phyloP scores from a whole-genome alignment of 1,140 invertebrate genomes.

The Bradysia coprophila region DNA sequence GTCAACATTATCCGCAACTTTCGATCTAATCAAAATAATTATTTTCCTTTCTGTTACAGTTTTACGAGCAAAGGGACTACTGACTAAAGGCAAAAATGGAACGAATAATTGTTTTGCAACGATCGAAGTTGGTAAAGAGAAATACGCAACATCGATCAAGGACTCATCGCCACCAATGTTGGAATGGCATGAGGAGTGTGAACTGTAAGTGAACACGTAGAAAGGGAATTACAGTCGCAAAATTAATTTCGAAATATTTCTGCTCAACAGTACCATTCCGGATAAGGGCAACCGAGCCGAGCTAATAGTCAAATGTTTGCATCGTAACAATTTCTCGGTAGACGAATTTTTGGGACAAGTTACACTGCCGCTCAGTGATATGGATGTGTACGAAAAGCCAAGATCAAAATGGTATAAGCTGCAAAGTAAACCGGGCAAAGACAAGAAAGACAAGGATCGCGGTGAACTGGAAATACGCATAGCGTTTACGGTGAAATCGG shows the following conservation, averaged over 20 bases:
- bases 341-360: conserved; percentile 85
- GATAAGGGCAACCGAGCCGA: conserved; percentile 73
- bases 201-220: conserved; percentile 54
- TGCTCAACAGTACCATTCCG: no score
- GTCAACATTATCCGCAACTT: no score
- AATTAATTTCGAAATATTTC: no score
- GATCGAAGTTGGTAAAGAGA: conserved; percentile 84
- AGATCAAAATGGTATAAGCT: conserved; percentile 56
- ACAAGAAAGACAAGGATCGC: conserved; percentile 61
- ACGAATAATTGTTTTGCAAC: conserved; percentile 93
- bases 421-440: conserved; percentile 51
- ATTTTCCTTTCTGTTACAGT: no score
- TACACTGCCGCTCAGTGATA: conserved; percentile 61
- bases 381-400: conserved; percentile 79
- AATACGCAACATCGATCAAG: conserved; percentile 89
- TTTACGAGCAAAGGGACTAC: conserved; percentile 46
- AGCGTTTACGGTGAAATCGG: conserved; percentile 74
- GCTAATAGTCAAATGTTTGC: conserved; percentile 65
- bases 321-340: conserved; percentile 75
- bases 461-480: conserved; percentile 83
- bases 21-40: no score
- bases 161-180: conserved; percentile 65
- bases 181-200: conserved; percentile 92
- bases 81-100: conserved; percentile 75
- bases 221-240: no score